Conservation (phyloP, 64 coral and sea anemone species). For the Montipora capricornis region DNA sequence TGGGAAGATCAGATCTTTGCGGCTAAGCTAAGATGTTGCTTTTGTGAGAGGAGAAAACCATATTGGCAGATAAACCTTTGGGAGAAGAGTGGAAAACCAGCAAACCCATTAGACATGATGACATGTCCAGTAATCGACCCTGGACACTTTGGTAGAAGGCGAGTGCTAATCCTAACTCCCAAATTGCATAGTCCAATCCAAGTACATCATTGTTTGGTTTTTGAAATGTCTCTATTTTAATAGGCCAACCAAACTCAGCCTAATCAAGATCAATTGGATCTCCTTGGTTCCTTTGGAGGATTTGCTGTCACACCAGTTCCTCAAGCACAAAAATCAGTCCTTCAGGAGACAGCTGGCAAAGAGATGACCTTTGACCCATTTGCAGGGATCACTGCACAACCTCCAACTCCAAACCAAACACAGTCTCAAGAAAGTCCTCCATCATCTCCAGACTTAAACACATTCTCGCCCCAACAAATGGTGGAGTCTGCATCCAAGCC, state of each 20-base stretch:
- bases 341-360: neutral
- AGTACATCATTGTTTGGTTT: too few relatives aligned
- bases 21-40: too few relatives aligned
- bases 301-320: conserved; percentile 14
- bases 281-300: conserved; percentile 23
- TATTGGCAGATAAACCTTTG: too few relatives aligned
- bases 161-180: too few relatives aligned
- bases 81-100: too few relatives aligned
- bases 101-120: too few relatives aligned
- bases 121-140: too few relatives aligned
- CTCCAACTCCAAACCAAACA: neutral
- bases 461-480: conserved; percentile 20
- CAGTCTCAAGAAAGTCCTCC: neutral
- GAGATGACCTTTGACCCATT: conserved; percentile 68
- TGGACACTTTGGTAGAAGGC: too few relatives aligned
- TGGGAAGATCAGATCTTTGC: too few relatives aligned
- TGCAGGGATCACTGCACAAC: neutral
- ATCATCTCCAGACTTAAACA: conserved; percentile 47
- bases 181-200: too few relatives aligned
- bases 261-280: conserved; percentile 30
- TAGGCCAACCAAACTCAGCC: conserved; percentile 1
- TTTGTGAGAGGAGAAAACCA: too few relatives aligned
- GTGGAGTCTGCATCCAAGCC: conserved; percentile 17
- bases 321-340: neutral
- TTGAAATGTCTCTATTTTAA: neutral